phyloP scores from a whole-genome alignment of 1,140 invertebrate species.

The Druon quercuslanigerum region DNA sequence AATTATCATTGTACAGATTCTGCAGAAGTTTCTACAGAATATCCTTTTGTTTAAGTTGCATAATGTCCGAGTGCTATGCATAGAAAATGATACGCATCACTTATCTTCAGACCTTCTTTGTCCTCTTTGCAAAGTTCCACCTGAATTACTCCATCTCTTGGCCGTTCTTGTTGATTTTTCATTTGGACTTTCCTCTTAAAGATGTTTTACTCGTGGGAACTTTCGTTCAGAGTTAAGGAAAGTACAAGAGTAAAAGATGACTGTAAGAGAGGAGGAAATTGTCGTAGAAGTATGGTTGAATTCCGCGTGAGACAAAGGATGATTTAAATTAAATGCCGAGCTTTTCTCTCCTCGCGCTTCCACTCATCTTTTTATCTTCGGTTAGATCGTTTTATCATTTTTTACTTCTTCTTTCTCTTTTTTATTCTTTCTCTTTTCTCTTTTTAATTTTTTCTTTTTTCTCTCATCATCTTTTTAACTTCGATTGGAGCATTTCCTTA shows the following conservation, averaged over 20 bases:
- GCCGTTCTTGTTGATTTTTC: slow-evolving; percentile 13
- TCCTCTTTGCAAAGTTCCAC: background rate
- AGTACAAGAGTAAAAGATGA: background rate
- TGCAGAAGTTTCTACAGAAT: too few species aligned
- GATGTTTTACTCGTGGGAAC: background rate
- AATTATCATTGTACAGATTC: too few species aligned
- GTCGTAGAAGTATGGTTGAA: slow-evolving; percentile 47
- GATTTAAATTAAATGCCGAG: slow-evolving; percentile 64
- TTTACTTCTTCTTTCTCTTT: slow-evolving; percentile 33
- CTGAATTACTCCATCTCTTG: background rate
- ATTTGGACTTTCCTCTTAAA: slow-evolving; percentile 23
- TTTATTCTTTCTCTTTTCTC: background rate
- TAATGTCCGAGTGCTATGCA: background rate
- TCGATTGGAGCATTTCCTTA: too few species aligned
- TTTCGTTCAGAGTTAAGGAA: slow-evolving; percentile 10
- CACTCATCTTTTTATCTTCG: slow-evolving; percentile 6
- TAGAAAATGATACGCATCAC: slow-evolving; percentile 4
- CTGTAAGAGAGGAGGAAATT: slow-evolving; percentile 4
- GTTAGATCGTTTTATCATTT: background rate
- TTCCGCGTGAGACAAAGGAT: slow-evolving; percentile 54
- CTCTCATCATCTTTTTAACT: background rate
- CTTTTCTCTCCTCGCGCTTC: slow-evolving; percentile 45
- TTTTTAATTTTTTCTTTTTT: slow-evolving; percentile 40
- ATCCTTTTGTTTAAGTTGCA: background rate
- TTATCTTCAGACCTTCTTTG: background rate